Percentiles rank a stretch among this genome's conserved stretches.
Evolutionary conservation across 2,888 invertebrate genomes (phyloP).

Genomic region (Trimorus sp.): DNA sequence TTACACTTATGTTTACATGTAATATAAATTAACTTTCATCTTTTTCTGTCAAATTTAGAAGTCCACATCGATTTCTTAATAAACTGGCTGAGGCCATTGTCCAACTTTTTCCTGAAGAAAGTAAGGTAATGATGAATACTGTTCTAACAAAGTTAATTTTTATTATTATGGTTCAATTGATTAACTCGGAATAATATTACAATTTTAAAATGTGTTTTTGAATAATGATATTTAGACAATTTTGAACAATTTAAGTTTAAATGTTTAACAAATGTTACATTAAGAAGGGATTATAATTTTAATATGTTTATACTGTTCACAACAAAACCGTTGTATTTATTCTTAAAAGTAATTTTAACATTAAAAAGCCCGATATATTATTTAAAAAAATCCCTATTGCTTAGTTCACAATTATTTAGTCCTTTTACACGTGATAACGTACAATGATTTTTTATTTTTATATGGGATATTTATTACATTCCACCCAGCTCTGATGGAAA

Average conservation of each 20-base stretch:
- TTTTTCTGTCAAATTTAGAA: too few species aligned
- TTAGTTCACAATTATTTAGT: neutral
- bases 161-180: too few species aligned
- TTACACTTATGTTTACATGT: too few species aligned
- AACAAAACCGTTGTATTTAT: neutral
- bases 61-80: too few species aligned
- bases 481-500: constrained; percentile 2
- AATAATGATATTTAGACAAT: too few species aligned
- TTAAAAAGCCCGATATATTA: neutral
- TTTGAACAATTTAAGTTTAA: neutral
- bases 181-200: too few species aligned
- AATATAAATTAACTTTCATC: too few species aligned
- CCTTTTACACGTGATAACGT: neutral
- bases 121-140: too few species aligned
- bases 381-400: neutral
- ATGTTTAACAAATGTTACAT: neutral
- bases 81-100: too few species aligned
- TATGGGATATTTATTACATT: neutral
- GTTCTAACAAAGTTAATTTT: too few species aligned
- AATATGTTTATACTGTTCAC: neutral
- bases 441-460: neutral
- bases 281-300: neutral
- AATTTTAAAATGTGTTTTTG: too few species aligned
- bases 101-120: too few species aligned
- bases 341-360: neutral